Evolutionary conservation across 2,888 invertebrate genomes (phyloP).

Genomic region (Chymomyza caudatula): DNA sequence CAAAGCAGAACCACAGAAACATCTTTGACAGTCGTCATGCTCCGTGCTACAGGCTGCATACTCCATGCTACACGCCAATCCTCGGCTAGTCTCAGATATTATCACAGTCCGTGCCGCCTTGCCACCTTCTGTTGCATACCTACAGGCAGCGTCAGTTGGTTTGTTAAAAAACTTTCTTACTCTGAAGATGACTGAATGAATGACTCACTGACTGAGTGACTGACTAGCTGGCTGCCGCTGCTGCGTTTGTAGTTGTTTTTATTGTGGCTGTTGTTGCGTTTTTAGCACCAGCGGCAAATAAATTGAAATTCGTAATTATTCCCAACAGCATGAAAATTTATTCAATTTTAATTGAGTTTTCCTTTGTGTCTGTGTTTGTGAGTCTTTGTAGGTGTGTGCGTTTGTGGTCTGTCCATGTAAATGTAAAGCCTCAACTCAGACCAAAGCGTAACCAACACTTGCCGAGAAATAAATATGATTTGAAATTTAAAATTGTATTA

Average conservation of each 20-base stretch:
- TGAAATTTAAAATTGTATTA: constrained; percentile 63
- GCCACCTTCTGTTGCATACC: constrained; percentile 20
- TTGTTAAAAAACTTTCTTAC: constrained; percentile 36
- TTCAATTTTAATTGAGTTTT: constrained; percentile 72
- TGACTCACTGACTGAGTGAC: neutral
- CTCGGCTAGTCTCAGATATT: neutral
- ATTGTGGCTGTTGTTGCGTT: constrained; percentile 39
- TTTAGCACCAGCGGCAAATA: constrained; percentile 64
- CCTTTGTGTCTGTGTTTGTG: constrained; percentile 37
- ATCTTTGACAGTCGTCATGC: neutral
- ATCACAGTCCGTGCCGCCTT: neutral
- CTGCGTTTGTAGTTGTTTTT: constrained; percentile 13
- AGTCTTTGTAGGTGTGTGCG: constrained; percentile 17
- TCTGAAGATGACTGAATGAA: constrained; percentile 22
- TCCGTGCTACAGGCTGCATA: neutral
- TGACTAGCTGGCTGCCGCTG: constrained; percentile 2
- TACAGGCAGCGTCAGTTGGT: constrained; percentile 28
- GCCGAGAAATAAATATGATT: constrained; percentile 41
- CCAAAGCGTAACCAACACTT: neutral
- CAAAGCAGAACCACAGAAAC: neutral
- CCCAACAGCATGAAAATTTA: constrained; percentile 69
- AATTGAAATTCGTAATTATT: constrained; percentile 72
- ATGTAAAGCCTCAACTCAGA: neutral
- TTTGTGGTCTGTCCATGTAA: constrained; percentile 1
- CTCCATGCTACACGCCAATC: neutral